Conservation (phyloP, 2,797 vertebrate genomes). For the Yasuhikotakia modesta region DNA sequence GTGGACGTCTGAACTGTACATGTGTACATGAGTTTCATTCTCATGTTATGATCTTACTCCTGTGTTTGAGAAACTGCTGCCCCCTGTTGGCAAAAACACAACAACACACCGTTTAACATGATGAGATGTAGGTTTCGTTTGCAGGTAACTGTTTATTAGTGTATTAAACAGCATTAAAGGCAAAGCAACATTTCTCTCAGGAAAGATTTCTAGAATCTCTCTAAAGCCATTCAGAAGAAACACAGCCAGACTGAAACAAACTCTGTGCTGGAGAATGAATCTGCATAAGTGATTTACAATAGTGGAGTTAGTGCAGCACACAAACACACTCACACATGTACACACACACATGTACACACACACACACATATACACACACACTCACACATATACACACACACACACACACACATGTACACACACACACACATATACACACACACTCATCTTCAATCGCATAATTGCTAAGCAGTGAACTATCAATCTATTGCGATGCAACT, state of each 20-base stretch:
- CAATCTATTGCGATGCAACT: constrained; percentile 30
- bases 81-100: constrained; percentile 31
- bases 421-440: constrained; percentile 29
- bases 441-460: constrained; percentile 19
- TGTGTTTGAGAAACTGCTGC: constrained; percentile 28
- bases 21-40: background rate
- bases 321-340: constrained; percentile 26
- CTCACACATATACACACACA: constrained; percentile 37
- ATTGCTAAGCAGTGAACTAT: constrained; percentile 18
- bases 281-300: constrained; percentile 48
- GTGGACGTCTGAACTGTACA: constrained; percentile 12
- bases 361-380: constrained; percentile 32
- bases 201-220: constrained; percentile 27
- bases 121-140: constrained; percentile 52
- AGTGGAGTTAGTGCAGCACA: constrained; percentile 23
- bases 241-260: constrained; percentile 54
- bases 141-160: constrained; percentile 63
- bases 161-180: constrained; percentile 51
- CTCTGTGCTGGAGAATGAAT: constrained; percentile 38
- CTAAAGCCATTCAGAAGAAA: constrained; percentile 62
- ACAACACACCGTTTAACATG: background rate
- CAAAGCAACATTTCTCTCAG: constrained; percentile 62
- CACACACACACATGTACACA: constrained; percentile 21
- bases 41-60: background rate
- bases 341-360: constrained; percentile 16